A percentile compares a stretch with the other conserved stretches of the same genome.
Conservation (phyloP, 2,113 vertebrate species). For the Osmerus mordax region DNA sequence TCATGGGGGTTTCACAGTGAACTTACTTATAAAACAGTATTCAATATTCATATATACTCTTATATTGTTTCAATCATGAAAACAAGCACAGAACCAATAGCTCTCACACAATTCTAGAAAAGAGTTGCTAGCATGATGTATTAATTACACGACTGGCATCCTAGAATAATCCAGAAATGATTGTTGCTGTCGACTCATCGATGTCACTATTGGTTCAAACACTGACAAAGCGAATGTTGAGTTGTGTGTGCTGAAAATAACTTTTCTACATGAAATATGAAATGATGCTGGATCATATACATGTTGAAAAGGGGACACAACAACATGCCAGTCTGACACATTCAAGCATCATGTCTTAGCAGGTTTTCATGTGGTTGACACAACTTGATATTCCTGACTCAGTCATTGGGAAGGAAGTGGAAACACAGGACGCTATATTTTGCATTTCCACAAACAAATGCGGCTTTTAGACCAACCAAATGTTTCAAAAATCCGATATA, state of each 20-base stretch:
- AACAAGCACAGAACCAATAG: slow-evolving; percentile 47
- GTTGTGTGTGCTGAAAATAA: not conserved
- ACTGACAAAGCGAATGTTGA: too few relatives aligned
- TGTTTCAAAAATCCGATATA: slow-evolving; percentile 38
- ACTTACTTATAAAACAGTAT: slow-evolving; percentile 36
- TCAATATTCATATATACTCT: slow-evolving; percentile 25
- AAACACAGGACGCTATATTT: slow-evolving; percentile 19
- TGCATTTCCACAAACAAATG: slow-evolving; percentile 9
- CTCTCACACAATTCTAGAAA: slow-evolving; percentile 53
- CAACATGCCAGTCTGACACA: too few relatives aligned
- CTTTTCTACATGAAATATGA: not conserved
- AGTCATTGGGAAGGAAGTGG: not conserved
- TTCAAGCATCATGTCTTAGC: too few relatives aligned
- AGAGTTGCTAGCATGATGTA: slow-evolving; percentile 6
- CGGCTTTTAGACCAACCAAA: slow-evolving; percentile 15
- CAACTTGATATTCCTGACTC: too few relatives aligned
- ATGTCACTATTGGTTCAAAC: not conserved
- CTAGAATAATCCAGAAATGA: not conserved
- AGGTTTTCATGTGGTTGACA: too few relatives aligned
- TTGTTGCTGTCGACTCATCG: not conserved
- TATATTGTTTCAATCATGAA: slow-evolving; percentile 37
- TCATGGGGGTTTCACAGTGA: slow-evolving; percentile 66
- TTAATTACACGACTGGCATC: not conserved
- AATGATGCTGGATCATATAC: too few relatives aligned
- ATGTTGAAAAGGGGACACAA: too few relatives aligned